Percentiles rank a stretch among this genome's conserved stretches.
These are phyloP conservation scores for Neoniphon sammara DNA, from an alignment of 2,797 vertebrate genomes.

Conservation along the genomic window DNA sequence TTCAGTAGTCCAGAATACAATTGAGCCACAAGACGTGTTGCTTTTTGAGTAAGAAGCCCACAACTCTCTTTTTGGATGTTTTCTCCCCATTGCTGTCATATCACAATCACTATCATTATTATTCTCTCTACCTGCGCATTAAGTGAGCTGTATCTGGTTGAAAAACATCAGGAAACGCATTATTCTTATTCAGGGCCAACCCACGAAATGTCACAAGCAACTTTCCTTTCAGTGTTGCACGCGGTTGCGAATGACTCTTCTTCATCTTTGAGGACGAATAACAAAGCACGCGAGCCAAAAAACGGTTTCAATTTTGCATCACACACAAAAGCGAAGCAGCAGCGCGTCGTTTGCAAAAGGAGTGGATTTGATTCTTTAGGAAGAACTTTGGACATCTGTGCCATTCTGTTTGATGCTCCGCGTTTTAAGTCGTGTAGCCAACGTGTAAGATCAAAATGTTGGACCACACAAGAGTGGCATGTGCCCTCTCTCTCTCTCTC, in stretches of 20 bases:
- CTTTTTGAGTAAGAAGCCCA: too few species aligned
- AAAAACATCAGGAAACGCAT: background rate
- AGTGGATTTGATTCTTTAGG: constrained; percentile 31
- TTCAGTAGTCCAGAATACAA: too few species aligned
- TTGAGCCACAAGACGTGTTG: too few species aligned
- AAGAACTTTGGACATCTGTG: constrained; percentile 48
- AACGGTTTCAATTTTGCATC: constrained; percentile 37
- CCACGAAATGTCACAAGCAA: background rate
- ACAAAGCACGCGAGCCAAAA: constrained; percentile 22
- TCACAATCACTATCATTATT: too few species aligned
- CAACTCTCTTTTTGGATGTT: too few species aligned
- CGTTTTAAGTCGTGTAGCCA: constrained; percentile 55
- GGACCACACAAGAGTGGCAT: constrained; percentile 24
- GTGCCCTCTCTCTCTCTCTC: background rate
- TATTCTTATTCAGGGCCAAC: background rate
- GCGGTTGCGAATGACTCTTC: constrained; percentile 1
- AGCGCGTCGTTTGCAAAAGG: constrained; percentile 26
- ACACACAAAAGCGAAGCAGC: constrained; percentile 15
- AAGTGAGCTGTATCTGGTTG: too few species aligned
- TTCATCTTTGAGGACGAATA: constrained; percentile 6
- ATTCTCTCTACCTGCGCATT: too few species aligned
- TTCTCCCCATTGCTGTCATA: too few species aligned
- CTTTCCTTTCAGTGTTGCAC: background rate
- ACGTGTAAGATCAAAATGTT: constrained; percentile 60
- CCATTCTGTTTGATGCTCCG: constrained; percentile 66